Evolutionary conservation across 1,140 invertebrate genomes (phyloP), one percentile per base, ranked within the genome.

Genomic region (Drosophila varians): DNA sequence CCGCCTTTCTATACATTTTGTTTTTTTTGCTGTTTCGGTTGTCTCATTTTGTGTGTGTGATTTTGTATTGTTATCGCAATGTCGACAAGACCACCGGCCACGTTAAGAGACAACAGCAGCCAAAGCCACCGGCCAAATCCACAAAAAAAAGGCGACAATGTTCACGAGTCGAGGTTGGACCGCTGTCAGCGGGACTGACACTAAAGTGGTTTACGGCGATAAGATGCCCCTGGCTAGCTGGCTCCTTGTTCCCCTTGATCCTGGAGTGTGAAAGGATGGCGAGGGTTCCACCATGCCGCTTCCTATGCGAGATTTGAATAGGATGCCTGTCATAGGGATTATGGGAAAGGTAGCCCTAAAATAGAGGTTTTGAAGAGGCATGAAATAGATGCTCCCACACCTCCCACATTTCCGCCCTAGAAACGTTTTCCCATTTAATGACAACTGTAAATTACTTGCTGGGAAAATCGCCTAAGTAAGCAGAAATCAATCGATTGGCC

Each of bases 401-500:
- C 28, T 31, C 1, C 9, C 28, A 11, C 11, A n/a, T 11, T 3
- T 11, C 28, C 11, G 38, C 38, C 16, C 38, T 3, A n/a, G 9
- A 43, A 65, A 65, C 26, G 61, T 34, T 53, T 64, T 38, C 49
- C 55, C 64, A 77, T 60, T 84, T 53, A 54, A 78, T 78, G 60
- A 55, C 45, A 78, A 72, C 71, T 76, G 80, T 86, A 80, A 86
- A 84, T 86, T 84, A 73, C 80, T 86, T 86, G 36, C 16, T 16
- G 54, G 28, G 70, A 64, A 72, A 84, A 84, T 49, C 74, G 77
- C 80, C 76, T 77, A 57, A 49, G 62, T 60, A 72, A 86, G 79
- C 89, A 90, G 74, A 90, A 90, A 90, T 90, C 83, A 90, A 90
- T 90, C 89, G 89, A 90, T 90, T 89, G 65, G 40, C 47, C 18